A percentile compares a stretch with the other conserved stretches of the same genome.
Evolutionary conservation across 2,888 invertebrate species (phyloP).

Genomic region (Himalopsyche anomala): DNA sequence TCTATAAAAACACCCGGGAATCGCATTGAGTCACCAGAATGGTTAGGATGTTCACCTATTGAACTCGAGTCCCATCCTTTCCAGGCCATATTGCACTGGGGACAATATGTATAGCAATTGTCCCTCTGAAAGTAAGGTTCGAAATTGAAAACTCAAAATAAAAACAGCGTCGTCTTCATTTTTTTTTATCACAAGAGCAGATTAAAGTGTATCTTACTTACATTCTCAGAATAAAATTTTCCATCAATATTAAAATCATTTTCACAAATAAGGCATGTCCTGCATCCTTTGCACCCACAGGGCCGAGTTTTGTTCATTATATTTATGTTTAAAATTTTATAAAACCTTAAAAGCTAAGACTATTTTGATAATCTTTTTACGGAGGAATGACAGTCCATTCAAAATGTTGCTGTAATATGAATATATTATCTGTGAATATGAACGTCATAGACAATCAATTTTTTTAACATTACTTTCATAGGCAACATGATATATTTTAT

Average conservation of each 20-base stretch:
- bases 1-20: conserved; percentile 83
- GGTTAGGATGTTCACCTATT: conserved; percentile 82
- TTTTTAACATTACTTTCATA: too few species aligned
- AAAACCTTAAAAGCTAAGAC: conserved; percentile 32
- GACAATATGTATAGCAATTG: conserved; percentile 85
- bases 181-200: not conserved
- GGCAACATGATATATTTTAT: too few species aligned
- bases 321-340: not conserved
- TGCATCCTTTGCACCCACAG: conserved; percentile 95
- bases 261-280: conserved; percentile 93
- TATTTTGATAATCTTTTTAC: conserved; percentile 14
- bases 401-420: not conserved
- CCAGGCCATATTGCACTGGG: conserved; percentile 85
- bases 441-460: too few species aligned
- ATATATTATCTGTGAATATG: too few species aligned
- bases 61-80: conserved; percentile 82
- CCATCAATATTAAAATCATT: conserved; percentile 77
- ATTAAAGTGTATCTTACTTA: conserved; percentile 43
- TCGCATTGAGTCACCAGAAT: conserved; percentile 78
- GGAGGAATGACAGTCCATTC: not conserved
- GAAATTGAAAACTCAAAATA: not conserved
- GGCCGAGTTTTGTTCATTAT: conserved; percentile 81
- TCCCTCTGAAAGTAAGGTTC: conserved; percentile 72
- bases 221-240: conserved; percentile 65
- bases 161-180: not conserved